Percentiles rank a stretch among this genome's conserved stretches.
Conservation (phyloP, 1,140 invertebrate species). For the Rhopalosiphum padi region DNA sequence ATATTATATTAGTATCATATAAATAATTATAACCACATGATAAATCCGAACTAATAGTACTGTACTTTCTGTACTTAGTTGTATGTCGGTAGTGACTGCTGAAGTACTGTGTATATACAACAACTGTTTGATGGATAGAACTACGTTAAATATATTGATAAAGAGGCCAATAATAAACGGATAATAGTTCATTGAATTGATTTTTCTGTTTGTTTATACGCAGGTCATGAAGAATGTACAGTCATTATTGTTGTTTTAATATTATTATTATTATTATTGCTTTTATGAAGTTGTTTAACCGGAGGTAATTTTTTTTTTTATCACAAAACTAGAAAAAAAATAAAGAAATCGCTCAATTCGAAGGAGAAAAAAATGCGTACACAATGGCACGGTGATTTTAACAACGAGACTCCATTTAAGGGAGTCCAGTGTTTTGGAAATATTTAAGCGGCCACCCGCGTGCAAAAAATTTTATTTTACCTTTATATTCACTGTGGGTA, state of each 20-base stretch:
- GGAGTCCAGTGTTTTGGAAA: background rate
- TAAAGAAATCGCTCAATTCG: background rate
- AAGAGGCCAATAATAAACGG: background rate
- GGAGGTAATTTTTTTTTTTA: background rate
- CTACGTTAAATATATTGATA: background rate
- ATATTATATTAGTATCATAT: too few relatives aligned
- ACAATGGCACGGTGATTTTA: slow-evolving; percentile 7
- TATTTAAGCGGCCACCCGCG: background rate
- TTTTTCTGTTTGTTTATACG: background rate
- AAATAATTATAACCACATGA: too few relatives aligned
- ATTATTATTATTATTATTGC: background rate
- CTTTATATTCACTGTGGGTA: background rate
- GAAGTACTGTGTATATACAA: background rate
- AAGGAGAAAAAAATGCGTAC: background rate
- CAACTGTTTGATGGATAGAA: background rate
- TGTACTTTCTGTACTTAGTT: background rate
- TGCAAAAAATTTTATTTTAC: background rate
- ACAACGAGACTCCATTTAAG: background rate
- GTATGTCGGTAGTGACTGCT: background rate
- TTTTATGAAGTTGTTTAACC: background rate
- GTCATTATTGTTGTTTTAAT: background rate
- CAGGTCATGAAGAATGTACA: background rate
- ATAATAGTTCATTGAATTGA: background rate
- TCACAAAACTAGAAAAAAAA: background rate
- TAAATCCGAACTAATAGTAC: background rate